Evolutionary conservation across 2,888 invertebrate genomes (phyloP).

Genomic region (Andricus curvator): DNA sequence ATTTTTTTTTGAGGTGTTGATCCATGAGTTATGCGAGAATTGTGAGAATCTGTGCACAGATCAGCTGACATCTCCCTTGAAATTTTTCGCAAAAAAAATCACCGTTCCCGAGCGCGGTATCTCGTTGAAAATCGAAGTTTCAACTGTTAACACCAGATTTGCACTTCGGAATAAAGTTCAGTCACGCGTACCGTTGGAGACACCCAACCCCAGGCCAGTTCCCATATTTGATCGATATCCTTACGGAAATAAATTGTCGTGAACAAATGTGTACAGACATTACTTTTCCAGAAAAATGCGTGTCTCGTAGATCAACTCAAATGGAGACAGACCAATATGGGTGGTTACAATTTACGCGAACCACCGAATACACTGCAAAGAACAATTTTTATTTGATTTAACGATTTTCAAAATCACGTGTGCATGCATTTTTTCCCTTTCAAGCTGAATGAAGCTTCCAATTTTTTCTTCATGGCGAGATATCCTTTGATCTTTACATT

Average conservation of each 20-base stretch:
- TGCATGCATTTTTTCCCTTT: no score
- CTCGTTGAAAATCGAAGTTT: slow-evolving; percentile 21
- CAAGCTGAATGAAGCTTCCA: not conserved
- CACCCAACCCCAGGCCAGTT: slow-evolving; percentile 39
- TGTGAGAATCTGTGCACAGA: slow-evolving; percentile 43
- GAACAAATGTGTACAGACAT: slow-evolving; percentile 26
- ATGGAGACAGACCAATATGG: slow-evolving; percentile 38
- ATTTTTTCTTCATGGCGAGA: not conserved
- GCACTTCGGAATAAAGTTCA: slow-evolving; percentile 32
- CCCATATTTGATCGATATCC: slow-evolving; percentile 58
- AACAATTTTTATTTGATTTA: slow-evolving; percentile 41
- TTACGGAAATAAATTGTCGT: slow-evolving; percentile 47
- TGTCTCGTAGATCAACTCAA: slow-evolving; percentile 36
- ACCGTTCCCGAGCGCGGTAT: slow-evolving; percentile 12
- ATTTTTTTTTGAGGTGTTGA: slow-evolving; percentile 49
- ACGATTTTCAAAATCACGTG: slow-evolving; percentile 12
- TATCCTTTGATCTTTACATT: no score
- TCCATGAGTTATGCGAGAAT: slow-evolving; percentile 50
- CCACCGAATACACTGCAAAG: not conserved
- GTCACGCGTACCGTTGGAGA: slow-evolving; percentile 40
- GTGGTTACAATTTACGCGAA: slow-evolving; percentile 34
- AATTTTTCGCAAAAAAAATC: slow-evolving; percentile 33
- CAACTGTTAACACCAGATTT: slow-evolving; percentile 33
- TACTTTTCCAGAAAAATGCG: slow-evolving; percentile 34
- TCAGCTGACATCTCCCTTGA: slow-evolving; percentile 39